Evolutionary conservation across 2,888 invertebrate genomes (phyloP), one percentile per base, ranked within the genome.

Genomic region (Scaptomyza flava): DNA sequence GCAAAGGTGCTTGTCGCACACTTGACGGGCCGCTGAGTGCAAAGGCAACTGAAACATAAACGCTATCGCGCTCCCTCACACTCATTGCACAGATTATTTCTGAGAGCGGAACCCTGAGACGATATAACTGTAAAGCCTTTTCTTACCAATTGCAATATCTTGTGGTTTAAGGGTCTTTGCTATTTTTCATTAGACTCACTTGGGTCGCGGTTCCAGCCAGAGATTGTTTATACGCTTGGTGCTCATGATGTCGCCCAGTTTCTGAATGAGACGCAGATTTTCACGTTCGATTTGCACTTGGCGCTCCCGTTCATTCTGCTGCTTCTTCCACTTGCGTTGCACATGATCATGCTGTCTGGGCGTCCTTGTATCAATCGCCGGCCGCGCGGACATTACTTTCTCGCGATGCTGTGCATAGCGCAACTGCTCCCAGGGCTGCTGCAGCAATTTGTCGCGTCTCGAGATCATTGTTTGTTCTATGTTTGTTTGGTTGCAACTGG

Each of bases 341-440:
- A 96, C 95, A 90, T 96, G 96, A 11, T 94, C 93, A 77, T 95
- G 93, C 45, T 93, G 87, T 0, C 93, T 87, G 8, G 96, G 95
- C n/a, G 94, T 91, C 43, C 93, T 92, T 75, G 93, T 94, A 92
- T 96, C 95, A 58, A 96, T 94, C 6, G 94, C 94, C 6, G 96
- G 94, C 60, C 94, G 91, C 2, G 95, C 96, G 20, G 94, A 93
- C 71, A 92, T 90, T 3, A 96, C 94, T 93, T 96, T 96, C 72
- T 93, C 92, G 58, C 95, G 93, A 87, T 96, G 96, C 81, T 95
- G 94, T 78, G 94, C 94, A 91, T 94, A 96, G 68, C 95, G 93
- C 73, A 95, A 93, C 50, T 95, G 93, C 84, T 95, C 94, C 95
- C 95, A 96, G 0, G 96, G 96, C 73, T 94, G 93, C 58, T 94